Evolutionary conservation across 1,140 invertebrate genomes (phyloP), one percentile per base, ranked within the genome.

Genomic region (Gonatopus flavifemur): DNA sequence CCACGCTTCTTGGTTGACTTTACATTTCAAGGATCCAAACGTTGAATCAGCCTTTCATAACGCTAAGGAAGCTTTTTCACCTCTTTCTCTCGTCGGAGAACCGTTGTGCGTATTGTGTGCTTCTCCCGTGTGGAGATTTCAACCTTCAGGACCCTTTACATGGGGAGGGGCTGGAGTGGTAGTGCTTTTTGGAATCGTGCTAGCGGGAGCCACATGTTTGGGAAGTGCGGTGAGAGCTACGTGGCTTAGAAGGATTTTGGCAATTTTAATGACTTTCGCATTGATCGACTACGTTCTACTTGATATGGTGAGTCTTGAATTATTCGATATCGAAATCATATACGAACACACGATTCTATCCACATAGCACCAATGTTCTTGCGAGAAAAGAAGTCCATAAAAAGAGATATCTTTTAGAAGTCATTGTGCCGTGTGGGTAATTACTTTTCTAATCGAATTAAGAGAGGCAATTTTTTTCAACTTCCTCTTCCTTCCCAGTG

Each of bases 21-120:
- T 90, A 51, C 79, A 80, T 21, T 91, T 91, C 74, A 83, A 82
- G 43, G 83, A 87, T 47, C 63, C 68, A 1, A 79, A 77, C 15
- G 82, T 84, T 31, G 89, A 91, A 64, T 76, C 74, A 24, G 83
- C 81, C 18, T 91, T 86, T 67, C 80, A 82, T 21, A 76, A 80
- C 9, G 82, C 86, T 33, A 82, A 83, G 30, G 85, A 86, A 52
- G 82, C 83, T 6, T 85, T 84, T 57, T 86, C 84, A 4, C 84
- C 83, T 3, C 60, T 86, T 9, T 86, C 84, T 0, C 55, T 87
- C 10, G 63, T 86, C 13, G 85, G 84, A 6, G 85, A 85, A 32
- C 78, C 86, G 2, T 52, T 88, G 25, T 83, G 85, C 0, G 74
- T 85, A 48, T 56, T 84, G 41, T 79, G 84, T 20, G 80, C 84